Evolutionary conservation across 2,888 invertebrate genomes (phyloP), one percentile per base, ranked within the genome.

Genomic region (Caenorhabditis angaria): DNA sequence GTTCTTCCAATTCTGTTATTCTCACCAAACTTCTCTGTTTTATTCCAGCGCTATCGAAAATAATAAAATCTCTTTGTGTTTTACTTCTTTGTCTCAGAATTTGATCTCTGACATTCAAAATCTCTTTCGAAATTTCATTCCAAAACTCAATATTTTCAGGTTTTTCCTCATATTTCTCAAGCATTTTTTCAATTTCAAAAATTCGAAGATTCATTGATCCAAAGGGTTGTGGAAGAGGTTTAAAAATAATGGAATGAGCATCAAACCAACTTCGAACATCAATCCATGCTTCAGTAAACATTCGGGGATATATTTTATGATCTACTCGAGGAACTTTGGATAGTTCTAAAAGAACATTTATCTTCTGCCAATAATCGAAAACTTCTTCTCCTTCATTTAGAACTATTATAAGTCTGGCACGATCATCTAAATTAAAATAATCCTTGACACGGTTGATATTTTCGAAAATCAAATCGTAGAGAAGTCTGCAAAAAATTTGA

Each of bases 251-350:
- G 32, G 58, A 64, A 10, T 75, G 61, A 20, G 65, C 75, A 20
- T 51, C 70, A 51, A 68, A 77, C 67, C 77, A 75, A 62, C 50
- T 65, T 48, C 47, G 68, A 25, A 80, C 74, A 61, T 78, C 73
- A 14, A 80, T 75, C 64, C 69, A 70, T 51, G 65, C 75, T 61
- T 70, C 73, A 10, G 74, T 69, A 56, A 80, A 80, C 59, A 73
- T 61, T 8, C 70, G 61, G 6, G 80, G 80, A 29, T 80, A 80
- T 32, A 80, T 77, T 55, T 77, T 74, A 59, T 77, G 73, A 22
- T 80, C 80, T 8, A 80, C 77, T 20, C 78, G 73, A 12, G 78
- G 80, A 18, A 78, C 74, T 65, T 65, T 70, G 18, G 69, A 66
- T 1, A 77, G 35, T 24, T 70, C 66, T 18, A 73, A 55, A 6